These are phyloP conservation scores for Zosterops japonicus DNA, from an alignment of 2,113 vertebrate genomes.

Conservation along the genomic window DNA sequence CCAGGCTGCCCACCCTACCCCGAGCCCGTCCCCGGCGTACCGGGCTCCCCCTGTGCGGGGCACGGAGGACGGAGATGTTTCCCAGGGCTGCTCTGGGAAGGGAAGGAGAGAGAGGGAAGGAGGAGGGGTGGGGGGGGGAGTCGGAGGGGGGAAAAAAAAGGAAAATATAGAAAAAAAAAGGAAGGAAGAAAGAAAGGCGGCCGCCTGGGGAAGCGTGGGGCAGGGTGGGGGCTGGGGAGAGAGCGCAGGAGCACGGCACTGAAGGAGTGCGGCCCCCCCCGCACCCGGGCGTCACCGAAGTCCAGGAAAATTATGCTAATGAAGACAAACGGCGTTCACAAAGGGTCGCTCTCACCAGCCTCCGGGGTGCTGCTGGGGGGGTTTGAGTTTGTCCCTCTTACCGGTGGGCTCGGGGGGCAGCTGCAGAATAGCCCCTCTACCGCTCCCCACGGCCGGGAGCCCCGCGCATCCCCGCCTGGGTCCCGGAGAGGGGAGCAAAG, in stretches of 20 bases:
- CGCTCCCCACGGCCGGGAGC: neutral
- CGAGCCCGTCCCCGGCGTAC: conserved; percentile 67
- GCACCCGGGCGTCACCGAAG: conserved; percentile 87
- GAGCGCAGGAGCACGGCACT: conserved; percentile 76
- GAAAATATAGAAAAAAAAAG: neutral
- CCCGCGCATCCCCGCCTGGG: neutral
- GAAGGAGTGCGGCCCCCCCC: conserved; percentile 80
- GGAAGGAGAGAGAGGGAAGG: conserved; percentile 72
- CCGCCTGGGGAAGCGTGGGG: conserved; percentile 79
- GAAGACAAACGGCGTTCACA: conserved; percentile 79
- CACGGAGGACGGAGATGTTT: conserved; percentile 81
- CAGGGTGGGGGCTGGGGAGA: conserved; percentile 67
- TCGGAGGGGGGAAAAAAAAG: neutral
- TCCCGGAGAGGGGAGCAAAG: neutral
- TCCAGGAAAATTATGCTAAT: conserved; percentile 99
- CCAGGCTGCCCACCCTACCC: conserved; percentile 73
- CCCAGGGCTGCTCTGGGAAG: conserved; percentile 80
- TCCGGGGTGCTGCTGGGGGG: neutral
- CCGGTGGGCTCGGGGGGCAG: neutral
- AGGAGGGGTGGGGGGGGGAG: conserved; percentile 60
- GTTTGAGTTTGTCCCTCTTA: conserved; percentile 29
- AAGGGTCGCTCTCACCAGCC: conserved; percentile 78
- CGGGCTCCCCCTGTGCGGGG: conserved; percentile 74
- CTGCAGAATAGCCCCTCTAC: neutral
- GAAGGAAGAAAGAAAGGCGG: conserved; percentile 67